Evolutionary conservation across 2,113 vertebrate species (phyloP).

Genomic region (Plectropomus leopardus): DNA sequence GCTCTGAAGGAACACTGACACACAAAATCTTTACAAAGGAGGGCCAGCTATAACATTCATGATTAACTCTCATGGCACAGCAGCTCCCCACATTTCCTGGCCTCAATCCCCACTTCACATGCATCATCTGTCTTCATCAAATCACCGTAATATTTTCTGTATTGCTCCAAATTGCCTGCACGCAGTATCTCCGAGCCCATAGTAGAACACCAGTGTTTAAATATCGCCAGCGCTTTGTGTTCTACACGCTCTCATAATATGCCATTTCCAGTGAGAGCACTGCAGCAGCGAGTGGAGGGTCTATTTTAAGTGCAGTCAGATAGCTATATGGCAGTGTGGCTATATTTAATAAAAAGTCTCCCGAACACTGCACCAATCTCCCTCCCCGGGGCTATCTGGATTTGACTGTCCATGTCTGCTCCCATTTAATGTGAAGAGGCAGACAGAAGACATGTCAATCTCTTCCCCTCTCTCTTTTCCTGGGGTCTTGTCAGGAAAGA

Average conservation of each 20-base stretch:
- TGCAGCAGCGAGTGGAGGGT: conserved; percentile 61
- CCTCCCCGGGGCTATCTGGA: conserved; percentile 69
- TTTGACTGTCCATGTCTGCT: conserved; percentile 78
- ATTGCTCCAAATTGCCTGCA: conserved; percentile 37
- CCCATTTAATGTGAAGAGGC: conserved; percentile 78
- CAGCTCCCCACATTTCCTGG: conserved; percentile 6
- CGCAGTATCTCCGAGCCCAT: conserved; percentile 34
- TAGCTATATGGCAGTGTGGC: conserved; percentile 73
- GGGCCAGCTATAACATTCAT: conserved; percentile 1
- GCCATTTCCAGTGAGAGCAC: conserved; percentile 72
- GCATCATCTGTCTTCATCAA: conserved; percentile 25
- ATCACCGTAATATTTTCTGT: conserved; percentile 12
- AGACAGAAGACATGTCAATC: conserved; percentile 72
- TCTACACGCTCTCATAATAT: conserved; percentile 64
- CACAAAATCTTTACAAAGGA: not conserved
- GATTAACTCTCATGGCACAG: conserved; percentile 1
- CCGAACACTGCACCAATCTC: conserved; percentile 72
- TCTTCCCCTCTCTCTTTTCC: conserved; percentile 49
- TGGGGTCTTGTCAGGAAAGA: conserved; percentile 30
- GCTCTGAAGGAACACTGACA: conserved; percentile 10
- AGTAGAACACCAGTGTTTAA: conserved; percentile 59
- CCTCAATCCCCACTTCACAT: conserved; percentile 6
- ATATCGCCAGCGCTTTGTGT: conserved; percentile 52
- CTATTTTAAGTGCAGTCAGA: conserved; percentile 80
- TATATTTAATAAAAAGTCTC: conserved; percentile 81